A percentile compares a stretch with the other conserved stretches of the same genome.
phyloP scores from a whole-genome alignment of 2,797 vertebrate species.

The Siniperca obscura region DNA sequence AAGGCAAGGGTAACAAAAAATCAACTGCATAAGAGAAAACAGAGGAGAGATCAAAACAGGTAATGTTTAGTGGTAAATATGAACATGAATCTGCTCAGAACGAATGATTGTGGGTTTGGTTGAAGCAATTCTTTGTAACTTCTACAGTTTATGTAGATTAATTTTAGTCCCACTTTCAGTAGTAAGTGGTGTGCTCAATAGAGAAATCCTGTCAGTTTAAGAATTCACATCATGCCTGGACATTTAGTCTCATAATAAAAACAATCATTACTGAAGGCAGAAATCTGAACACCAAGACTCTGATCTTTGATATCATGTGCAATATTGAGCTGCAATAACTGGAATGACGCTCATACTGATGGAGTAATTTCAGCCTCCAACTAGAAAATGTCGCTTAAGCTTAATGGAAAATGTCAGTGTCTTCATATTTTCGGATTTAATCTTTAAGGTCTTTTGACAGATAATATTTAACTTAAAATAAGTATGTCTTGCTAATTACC shows the following conservation, averaged over 20 bases:
- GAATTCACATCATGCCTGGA: neutral
- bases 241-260: constrained; percentile 7
- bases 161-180: neutral
- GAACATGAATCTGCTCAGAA: neutral
- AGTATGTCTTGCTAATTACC: neutral
- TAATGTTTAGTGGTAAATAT: neutral
- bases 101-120: neutral
- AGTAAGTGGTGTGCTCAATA: neutral
- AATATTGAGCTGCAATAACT: constrained; percentile 26
- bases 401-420: constrained; percentile 6
- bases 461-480: neutral
- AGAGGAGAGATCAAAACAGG: neutral
- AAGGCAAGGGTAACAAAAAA: neutral
- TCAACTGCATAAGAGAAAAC: neutral
- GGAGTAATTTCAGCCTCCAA: constrained; percentile 24
- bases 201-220: neutral
- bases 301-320: neutral
- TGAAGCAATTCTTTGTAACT: neutral
- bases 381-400: neutral
- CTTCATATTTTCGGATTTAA: neutral
- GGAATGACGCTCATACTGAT: neutral
- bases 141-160: neutral
- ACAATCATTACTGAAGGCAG: neutral
- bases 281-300: neutral
- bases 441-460: neutral